Evolutionary conservation across 2,888 invertebrate genomes (phyloP).

Genomic region (Ophion obscuratus): DNA sequence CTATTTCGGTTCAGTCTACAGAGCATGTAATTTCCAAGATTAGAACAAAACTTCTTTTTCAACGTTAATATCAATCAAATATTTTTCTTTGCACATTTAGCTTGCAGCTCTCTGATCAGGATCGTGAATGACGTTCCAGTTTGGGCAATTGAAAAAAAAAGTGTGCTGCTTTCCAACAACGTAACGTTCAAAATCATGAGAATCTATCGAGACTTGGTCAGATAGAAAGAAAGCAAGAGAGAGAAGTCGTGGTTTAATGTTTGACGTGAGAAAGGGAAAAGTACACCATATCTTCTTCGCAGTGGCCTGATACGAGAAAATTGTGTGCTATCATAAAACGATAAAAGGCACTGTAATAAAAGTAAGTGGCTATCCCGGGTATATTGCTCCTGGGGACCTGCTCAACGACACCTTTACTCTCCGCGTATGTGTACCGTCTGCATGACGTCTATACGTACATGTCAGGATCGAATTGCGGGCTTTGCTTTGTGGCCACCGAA

Average conservation of each 20-base stretch:
- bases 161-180: no score
- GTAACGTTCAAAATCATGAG: not conserved
- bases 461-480: conserved; percentile 29
- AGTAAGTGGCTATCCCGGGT: conserved; percentile 68
- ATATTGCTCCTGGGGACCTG: conserved; percentile 53
- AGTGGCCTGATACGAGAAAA: conserved; percentile 50
- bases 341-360: conserved; percentile 70
- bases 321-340: conserved; percentile 69
- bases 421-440: conserved; percentile 8
- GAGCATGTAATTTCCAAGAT: no score
- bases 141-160: no score
- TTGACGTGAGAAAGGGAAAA: conserved; percentile 37
- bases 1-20: no score
- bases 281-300: not conserved
- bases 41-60: no score
- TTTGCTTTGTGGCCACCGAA: conserved; percentile 36
- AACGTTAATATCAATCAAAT: no score
- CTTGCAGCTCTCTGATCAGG: no score
- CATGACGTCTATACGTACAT: not conserved
- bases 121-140: no score
- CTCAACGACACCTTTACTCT: conserved; percentile 23
- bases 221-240: not conserved
- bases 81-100: no score
- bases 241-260: not conserved
- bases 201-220: conserved; percentile 2